Percentiles rank a stretch among this genome's conserved stretches.
These are phyloP conservation scores for Stegostoma tigrinum DNA, from an alignment of 2,113 vertebrate species.

Conservation along the genomic window DNA sequence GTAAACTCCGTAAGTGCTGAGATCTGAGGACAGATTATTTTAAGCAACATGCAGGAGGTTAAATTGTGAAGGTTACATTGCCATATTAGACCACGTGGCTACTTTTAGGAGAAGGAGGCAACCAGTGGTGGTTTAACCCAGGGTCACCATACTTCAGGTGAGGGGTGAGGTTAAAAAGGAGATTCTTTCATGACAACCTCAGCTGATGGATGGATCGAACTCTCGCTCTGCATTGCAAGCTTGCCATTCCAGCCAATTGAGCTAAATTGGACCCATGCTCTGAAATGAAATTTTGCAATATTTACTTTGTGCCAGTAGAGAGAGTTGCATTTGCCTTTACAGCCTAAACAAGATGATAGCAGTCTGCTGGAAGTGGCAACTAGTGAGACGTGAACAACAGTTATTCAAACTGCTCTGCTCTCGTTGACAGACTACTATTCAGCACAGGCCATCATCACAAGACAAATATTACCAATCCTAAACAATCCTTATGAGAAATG, in stretches of 20 bases:
- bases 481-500: conserved; percentile 31
- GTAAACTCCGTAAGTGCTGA: too few relatives aligned
- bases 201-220: too few relatives aligned
- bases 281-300: background rate
- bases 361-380: background rate
- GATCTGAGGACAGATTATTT: background rate
- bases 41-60: background rate
- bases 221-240: too few relatives aligned
- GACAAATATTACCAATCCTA: conserved; percentile 8
- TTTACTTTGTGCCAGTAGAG: background rate
- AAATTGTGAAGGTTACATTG: background rate
- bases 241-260: too few relatives aligned
- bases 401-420: background rate
- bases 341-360: background rate
- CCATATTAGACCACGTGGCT: too few relatives aligned
- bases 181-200: too few relatives aligned
- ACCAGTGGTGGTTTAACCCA: too few relatives aligned
- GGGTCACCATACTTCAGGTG: too few relatives aligned
- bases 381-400: background rate
- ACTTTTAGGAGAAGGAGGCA: too few relatives aligned
- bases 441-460: conserved; percentile 22
- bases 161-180: too few relatives aligned
- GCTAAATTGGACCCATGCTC: background rate
- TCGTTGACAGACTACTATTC: conserved; percentile 8
- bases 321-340: background rate